Conservation (phyloP, 2,113 vertebrate genomes). For the Mormoops blainvillei region DNA sequence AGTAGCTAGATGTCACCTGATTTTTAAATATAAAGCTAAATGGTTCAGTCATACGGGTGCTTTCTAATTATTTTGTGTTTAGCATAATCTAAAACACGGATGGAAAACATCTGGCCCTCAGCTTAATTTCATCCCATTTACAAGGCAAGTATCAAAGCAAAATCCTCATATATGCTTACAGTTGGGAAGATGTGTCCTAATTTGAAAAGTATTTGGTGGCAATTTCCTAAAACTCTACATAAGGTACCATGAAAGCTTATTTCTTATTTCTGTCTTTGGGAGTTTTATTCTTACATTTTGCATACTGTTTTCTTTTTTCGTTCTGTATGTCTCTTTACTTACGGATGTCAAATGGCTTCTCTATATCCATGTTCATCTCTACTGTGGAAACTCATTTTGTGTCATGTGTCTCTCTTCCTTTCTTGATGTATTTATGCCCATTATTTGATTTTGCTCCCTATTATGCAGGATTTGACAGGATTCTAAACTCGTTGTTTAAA, state of each 20-base stretch:
- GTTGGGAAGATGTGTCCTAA: slow-evolving; percentile 29
- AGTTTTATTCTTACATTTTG: background rate
- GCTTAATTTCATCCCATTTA: slow-evolving; percentile 35
- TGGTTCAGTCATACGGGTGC: background rate
- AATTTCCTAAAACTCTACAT: slow-evolving; percentile 6
- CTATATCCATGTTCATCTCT: background rate
- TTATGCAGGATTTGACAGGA: background rate
- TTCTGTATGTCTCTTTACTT: background rate
- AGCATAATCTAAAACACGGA: background rate
- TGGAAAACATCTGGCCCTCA: slow-evolving; percentile 16
- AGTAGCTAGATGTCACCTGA: background rate
- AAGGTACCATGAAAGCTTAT: background rate
- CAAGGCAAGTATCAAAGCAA: slow-evolving; percentile 21
- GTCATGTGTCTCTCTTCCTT: background rate
- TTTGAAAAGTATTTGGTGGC: slow-evolving; percentile 45
- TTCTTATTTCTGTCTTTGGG: background rate
- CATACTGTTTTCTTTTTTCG: background rate
- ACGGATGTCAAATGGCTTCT: background rate
- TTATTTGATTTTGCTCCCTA: slow-evolving; percentile 4
- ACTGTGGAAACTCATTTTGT: background rate
- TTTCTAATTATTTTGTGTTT: slow-evolving; percentile 11
- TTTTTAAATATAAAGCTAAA: slow-evolving; percentile 12
- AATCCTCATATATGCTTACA: slow-evolving; percentile 20
- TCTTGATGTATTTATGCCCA: background rate
- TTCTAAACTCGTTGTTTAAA: background rate